phyloP scores from a whole-genome alignment of 2,888 invertebrate species.

The Melolontha melolontha region DNA sequence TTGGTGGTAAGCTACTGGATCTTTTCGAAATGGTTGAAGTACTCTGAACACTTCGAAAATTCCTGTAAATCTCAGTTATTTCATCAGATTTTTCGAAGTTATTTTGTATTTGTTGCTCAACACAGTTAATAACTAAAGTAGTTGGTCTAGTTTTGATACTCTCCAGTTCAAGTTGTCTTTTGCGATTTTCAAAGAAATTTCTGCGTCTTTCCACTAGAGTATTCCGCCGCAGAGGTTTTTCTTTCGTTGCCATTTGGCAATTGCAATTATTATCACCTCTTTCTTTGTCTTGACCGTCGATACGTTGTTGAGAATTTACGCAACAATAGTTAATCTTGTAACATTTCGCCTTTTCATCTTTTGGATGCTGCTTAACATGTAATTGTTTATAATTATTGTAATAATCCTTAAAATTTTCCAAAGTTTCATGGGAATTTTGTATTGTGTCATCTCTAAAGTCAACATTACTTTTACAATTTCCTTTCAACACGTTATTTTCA shows the following conservation, averaged over 20 bases:
- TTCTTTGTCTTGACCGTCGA: not conserved
- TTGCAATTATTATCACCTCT: conserved; percentile 1
- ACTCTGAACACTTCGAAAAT: conserved; percentile 39
- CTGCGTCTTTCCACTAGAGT: conserved; percentile 35
- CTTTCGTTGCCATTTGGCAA: not conserved
- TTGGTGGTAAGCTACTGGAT: conserved; percentile 37
- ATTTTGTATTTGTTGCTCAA: conserved; percentile 19
- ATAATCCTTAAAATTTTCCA: conserved; percentile 10
- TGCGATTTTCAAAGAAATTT: conserved; percentile 40
- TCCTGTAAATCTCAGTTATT: conserved; percentile 39
- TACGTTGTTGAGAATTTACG: not conserved
- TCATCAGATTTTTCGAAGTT: conserved; percentile 11
- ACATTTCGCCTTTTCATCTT: not conserved
- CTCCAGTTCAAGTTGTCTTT: conserved; percentile 22
- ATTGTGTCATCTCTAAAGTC: conserved; percentile 27
- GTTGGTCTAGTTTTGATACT: conserved; percentile 23
- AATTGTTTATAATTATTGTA: not conserved
- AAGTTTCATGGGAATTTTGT: not conserved
- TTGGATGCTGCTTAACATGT: not conserved
- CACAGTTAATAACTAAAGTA: conserved; percentile 19
- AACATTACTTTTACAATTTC: conserved; percentile 29
- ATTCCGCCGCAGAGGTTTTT: not conserved
- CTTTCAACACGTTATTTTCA: conserved; percentile 17
- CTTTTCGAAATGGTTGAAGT: conserved; percentile 39
- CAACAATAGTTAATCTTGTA: not conserved